Conservation (phyloP, 2,888 invertebrate genomes). For the Ferrisia virgata region DNA sequence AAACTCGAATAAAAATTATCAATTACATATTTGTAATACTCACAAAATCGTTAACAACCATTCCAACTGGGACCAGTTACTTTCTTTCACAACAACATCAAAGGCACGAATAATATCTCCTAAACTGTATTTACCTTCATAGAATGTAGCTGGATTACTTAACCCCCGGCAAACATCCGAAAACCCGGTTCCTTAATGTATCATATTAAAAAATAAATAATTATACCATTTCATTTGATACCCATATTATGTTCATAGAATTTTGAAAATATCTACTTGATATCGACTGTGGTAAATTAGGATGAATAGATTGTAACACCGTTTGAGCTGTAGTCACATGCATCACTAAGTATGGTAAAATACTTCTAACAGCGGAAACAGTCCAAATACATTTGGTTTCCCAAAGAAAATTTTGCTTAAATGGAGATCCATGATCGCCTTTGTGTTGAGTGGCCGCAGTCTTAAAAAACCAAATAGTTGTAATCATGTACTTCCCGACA, state of each 20-base stretch:
- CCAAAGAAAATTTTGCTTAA: slow-evolving; percentile 45
- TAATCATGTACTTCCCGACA: background rate
- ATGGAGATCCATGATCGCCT: slow-evolving; percentile 37
- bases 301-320: slow-evolving; percentile 46
- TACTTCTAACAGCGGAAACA: slow-evolving; percentile 52
- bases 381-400: slow-evolving; percentile 46
- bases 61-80: slow-evolving; percentile 67
- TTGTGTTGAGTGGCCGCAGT: slow-evolving; percentile 42
- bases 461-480: background rate
- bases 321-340: slow-evolving; percentile 51
- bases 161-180: slow-evolving; percentile 55
- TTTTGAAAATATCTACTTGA: slow-evolving; percentile 6
- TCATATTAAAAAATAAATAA: background rate
- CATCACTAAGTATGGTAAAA: slow-evolving; percentile 55
- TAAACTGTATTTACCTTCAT: slow-evolving; percentile 58
- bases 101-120: slow-evolving; percentile 60
- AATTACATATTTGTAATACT: slow-evolving; percentile 52
- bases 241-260: no score
- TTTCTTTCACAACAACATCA: slow-evolving; percentile 56
- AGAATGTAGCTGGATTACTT: slow-evolving; percentile 65
- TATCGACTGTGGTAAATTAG: slow-evolving; percentile 46
- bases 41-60: slow-evolving; percentile 67
- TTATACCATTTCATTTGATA: no score
- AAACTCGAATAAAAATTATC: background rate
- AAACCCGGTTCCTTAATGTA: slow-evolving; percentile 54